phyloP scores from a whole-genome alignment of 2,113 vertebrate genomes.

The Electrona antarctica region DNA sequence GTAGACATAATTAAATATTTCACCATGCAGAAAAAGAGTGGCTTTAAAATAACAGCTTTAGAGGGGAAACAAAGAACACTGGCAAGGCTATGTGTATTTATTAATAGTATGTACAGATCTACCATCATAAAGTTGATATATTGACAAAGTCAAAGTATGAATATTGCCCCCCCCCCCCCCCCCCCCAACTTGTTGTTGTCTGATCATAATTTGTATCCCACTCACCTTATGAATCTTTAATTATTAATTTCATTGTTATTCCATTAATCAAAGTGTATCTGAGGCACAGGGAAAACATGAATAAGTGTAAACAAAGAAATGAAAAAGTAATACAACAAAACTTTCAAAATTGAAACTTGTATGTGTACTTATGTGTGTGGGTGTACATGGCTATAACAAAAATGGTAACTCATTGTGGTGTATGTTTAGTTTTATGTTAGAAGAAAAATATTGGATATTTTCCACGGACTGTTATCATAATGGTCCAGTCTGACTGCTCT shows the following conservation, averaged over 20 bases:
- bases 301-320: slow-evolving; percentile 65
- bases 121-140: slow-evolving; percentile 68
- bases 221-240: slow-evolving; percentile 44
- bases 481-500: slow-evolving; percentile 22
- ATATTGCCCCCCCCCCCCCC: slow-evolving; percentile 67
- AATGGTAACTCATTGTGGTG: slow-evolving; percentile 47
- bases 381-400: slow-evolving; percentile 57
- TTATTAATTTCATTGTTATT: slow-evolving; percentile 53
- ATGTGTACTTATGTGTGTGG: slow-evolving; percentile 43
- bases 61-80: slow-evolving; percentile 28
- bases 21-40: not conserved
- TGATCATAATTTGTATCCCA: slow-evolving; percentile 46
- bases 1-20: not conserved
- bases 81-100: slow-evolving; percentile 71
- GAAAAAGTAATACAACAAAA: slow-evolving; percentile 38
- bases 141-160: slow-evolving; percentile 71
- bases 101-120: slow-evolving; percentile 79
- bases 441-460: slow-evolving; percentile 38
- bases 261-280: slow-evolving; percentile 77
- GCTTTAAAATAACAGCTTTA: not conserved
- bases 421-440: slow-evolving; percentile 21
- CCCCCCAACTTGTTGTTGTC: slow-evolving; percentile 47
- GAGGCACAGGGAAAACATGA: slow-evolving; percentile 79
- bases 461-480: slow-evolving; percentile 27
- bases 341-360: slow-evolving; percentile 31